phyloP scores from a whole-genome alignment of 2,797 vertebrate species.

The Anomalospiza imberbis region DNA sequence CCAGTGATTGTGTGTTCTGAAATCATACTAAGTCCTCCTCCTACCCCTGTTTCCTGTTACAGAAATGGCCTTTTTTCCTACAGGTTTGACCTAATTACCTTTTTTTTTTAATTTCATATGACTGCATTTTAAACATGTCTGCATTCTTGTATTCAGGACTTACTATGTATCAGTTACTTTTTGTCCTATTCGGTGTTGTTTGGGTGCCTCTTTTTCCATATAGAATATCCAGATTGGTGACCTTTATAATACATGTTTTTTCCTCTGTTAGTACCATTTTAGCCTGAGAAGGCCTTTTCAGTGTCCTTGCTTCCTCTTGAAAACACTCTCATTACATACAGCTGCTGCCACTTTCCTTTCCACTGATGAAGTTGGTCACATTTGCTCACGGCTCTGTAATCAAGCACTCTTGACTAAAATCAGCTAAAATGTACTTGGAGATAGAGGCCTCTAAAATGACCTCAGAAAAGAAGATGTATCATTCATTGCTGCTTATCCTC shows the following conservation, averaged over 20 bases:
- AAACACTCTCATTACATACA: background rate
- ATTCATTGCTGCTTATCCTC: rapidly evolving
- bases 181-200: background rate
- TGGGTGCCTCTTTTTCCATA: background rate
- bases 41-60: background rate
- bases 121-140: background rate
- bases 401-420: background rate
- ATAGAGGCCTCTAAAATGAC: background rate
- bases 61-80: background rate
- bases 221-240: background rate
- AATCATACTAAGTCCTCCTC: background rate
- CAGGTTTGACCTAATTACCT: background rate
- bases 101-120: background rate
- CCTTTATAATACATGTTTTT: background rate
- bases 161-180: background rate
- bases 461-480: background rate
- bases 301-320: background rate
- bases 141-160: background rate
- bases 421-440: background rate
- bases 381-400: background rate
- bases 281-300: background rate
- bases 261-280: background rate
- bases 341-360: background rate
- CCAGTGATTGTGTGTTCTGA: background rate
- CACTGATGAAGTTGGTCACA: background rate